Base-by-base conservation (phyloP, 2,888 invertebrate genomes). In the Ctenicera cuprea region DNA sequence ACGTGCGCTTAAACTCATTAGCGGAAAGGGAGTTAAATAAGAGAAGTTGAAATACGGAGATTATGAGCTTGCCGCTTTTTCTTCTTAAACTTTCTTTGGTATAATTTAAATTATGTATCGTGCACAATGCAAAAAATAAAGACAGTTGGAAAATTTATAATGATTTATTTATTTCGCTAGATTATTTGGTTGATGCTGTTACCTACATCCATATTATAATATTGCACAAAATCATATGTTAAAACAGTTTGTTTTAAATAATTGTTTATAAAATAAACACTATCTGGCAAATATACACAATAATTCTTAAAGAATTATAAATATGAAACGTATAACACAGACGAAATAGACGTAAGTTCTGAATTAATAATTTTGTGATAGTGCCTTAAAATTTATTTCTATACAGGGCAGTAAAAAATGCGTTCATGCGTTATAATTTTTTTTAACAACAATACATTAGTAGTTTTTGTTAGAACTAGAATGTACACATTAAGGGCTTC, bases 1-100 rank as follows among this genome's bases (percentile, higher is more conserved):
- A 77, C 78, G 76, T 62, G 67, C 74, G 72, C 74, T 68, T 57
- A 63, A 68, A 65, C 52, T 72, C 71, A 71, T 71, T 74, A 71
- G 38, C 54, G 8, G 22, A 22, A 16, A 57, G 41, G 43, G 52
- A n/a, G 26, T n/a, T 11, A 30, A 54, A 54, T 54, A 54, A 54
- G 48, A 11, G 48, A 16, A 11, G 16, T 11, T 48, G 48, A 33
- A 33, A 33, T 9, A 33, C 18, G 20, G 1, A 48, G 43, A 43
- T 30, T 52, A 52, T 37, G 5, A n/a, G n/a, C 43, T 50, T 50
- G 8, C 16, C 22, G 12, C 12, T 26, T 26, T 26, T 26, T 26
- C 2, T 26, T 26, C 5, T 3, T 2, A 26, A 26, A 2, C 5
- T 26, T 2, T 2, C 26, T 26, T 26, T 26, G 2, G 26, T 26